Conservation (phyloP, 2,797 vertebrate genomes). For the Lutjanus argentimaculatus region DNA sequence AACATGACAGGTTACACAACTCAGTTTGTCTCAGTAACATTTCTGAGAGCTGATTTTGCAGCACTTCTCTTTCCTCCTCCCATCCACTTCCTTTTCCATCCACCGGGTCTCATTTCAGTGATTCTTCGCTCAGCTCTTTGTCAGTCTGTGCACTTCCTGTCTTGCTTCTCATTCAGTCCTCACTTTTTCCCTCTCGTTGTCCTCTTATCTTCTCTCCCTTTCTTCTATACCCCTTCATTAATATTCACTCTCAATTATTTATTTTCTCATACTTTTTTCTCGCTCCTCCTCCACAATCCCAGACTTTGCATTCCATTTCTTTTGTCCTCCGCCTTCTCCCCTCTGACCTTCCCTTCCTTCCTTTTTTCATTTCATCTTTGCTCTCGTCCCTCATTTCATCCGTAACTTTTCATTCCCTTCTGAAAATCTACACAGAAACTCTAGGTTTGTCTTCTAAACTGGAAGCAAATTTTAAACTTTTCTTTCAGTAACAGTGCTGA, state of each 20-base stretch:
- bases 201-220: too few relatives aligned
- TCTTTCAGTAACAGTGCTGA: too few relatives aligned
- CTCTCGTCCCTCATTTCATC: not conserved
- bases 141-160: not conserved
- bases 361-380: not conserved
- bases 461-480: too few relatives aligned
- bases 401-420: too few relatives aligned
- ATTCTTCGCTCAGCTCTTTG: not conserved
- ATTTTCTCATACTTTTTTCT: not conserved
- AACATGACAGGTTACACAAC: constrained; percentile 4
- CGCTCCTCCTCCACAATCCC: too few relatives aligned
- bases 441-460: too few relatives aligned
- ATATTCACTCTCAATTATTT: not conserved
- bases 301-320: too few relatives aligned
- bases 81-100: not conserved
- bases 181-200: not conserved
- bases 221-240: not conserved
- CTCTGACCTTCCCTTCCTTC: not conserved
- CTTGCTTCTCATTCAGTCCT: not conserved
- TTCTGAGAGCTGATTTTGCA: too few relatives aligned
- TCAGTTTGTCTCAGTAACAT: not conserved
- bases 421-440: too few relatives aligned
- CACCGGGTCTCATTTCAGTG: not conserved
- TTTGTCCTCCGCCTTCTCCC: not conserved
- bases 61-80: not conserved